Evolutionary conservation across 2,113 vertebrate genomes (phyloP).

Genomic region (Spizaetus ornatus): DNA sequence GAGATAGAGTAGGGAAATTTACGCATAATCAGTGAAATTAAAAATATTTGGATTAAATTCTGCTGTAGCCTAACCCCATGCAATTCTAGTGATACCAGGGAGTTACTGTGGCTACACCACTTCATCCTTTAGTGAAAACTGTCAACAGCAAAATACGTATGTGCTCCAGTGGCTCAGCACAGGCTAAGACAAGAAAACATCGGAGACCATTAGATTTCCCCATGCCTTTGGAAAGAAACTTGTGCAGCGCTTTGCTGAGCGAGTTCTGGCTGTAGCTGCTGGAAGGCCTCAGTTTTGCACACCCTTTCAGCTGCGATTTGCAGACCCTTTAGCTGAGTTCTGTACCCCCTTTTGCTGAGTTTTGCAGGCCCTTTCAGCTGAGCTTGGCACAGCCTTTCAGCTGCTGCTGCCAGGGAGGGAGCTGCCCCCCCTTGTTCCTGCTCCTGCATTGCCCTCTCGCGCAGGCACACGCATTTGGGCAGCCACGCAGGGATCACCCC

Average conservation of each 20-base stretch:
- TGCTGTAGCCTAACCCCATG: not conserved
- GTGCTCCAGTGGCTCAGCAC: not conserved
- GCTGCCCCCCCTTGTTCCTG: not conserved
- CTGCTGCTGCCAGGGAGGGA: not conserved
- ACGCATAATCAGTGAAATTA: not conserved
- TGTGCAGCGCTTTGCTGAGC: not conserved
- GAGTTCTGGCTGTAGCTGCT: not conserved
- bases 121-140: not conserved
- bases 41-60: not conserved
- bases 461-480: accelerated
- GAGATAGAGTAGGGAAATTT: not conserved
- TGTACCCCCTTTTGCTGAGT: not conserved
- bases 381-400: not conserved
- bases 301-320: not conserved
- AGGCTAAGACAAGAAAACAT: not conserved
- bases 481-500: accelerated
- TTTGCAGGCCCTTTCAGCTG: no score
- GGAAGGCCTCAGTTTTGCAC: not conserved
- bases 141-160: accelerated
- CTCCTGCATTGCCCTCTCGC: not conserved
- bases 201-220: not conserved
- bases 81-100: not conserved
- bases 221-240: accelerated
- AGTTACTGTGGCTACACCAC: not conserved
- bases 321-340: no score